Conservation (phyloP, 2,888 invertebrate genomes). For the Sicus ferrugineus region DNA sequence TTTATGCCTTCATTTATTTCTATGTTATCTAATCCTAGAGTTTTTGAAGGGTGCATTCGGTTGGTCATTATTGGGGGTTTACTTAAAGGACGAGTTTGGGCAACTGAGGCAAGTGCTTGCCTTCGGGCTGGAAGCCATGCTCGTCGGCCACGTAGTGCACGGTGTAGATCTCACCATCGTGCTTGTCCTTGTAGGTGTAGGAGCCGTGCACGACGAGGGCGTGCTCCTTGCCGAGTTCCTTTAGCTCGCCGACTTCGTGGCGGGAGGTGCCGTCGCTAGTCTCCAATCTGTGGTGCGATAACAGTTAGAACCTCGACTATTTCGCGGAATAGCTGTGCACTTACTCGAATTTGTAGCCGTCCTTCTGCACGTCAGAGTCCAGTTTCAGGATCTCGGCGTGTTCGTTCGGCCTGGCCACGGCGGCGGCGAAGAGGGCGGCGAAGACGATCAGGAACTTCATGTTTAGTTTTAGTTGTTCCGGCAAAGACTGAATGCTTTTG, state of each 20-base stretch:
- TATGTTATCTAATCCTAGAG: not conserved
- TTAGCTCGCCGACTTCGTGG: constrained; percentile 69
- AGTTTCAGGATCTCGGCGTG: constrained; percentile 51
- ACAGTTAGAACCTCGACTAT: constrained; percentile 9
- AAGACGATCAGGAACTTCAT: constrained; percentile 48
- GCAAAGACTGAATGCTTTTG: not conserved
- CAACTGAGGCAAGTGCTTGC: constrained; percentile 56
- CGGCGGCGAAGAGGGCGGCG: constrained; percentile 48
- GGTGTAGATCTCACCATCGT: constrained; percentile 70
- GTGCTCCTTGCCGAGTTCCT: constrained; percentile 71
- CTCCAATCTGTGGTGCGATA: constrained; percentile 67
- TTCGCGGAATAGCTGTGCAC: not conserved
- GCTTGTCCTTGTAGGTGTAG: constrained; percentile 68
- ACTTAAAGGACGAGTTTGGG: not conserved
- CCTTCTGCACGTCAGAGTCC: constrained; percentile 67
- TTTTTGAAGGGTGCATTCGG: not conserved
- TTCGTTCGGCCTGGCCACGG: constrained; percentile 44
- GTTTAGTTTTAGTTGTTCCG: constrained; percentile 4
- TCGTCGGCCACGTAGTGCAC: constrained; percentile 61
- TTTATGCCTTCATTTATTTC: constrained; percentile 21
- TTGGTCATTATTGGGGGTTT: not conserved
- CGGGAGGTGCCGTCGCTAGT: constrained; percentile 73
- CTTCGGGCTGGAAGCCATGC: constrained; percentile 63
- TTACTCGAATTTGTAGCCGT: constrained; percentile 17
- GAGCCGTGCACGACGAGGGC: constrained; percentile 70